Conservation (phyloP, 2,113 vertebrate species). For the Pleuronectes platessa region DNA sequence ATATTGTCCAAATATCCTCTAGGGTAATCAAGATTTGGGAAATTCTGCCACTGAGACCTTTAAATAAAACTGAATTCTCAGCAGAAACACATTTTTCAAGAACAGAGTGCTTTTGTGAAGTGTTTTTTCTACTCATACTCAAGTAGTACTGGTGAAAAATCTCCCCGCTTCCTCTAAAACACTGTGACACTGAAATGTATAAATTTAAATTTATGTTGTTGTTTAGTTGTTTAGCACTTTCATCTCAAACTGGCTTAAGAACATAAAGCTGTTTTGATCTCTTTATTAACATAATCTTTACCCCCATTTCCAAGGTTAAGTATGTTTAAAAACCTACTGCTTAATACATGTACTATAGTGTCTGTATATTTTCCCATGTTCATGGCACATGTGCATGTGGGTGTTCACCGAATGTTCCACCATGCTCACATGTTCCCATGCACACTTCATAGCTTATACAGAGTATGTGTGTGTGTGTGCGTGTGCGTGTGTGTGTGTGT, state of each 20-base stretch:
- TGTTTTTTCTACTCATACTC: no score
- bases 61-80: no score
- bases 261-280: neutral
- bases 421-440: constrained; percentile 16
- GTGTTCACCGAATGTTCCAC: constrained; percentile 11
- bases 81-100: neutral
- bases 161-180: no score
- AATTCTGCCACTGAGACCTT: neutral
- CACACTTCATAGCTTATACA: constrained; percentile 16
- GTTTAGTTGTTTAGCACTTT: no score
- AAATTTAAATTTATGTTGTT: no score
- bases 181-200: no score
- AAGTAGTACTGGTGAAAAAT: no score
- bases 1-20: neutral
- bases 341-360: neutral
- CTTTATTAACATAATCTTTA: neutral
- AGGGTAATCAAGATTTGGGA: neutral
- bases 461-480: neutral
- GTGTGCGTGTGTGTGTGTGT: constrained; percentile 5
- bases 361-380: constrained; percentile 14
- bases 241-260: no score
- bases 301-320: neutral
- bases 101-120: no score
- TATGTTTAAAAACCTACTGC: no score
- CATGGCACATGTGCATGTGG: neutral